These are phyloP conservation scores for Elanus axillaris DNA, from an alignment of 2,113 vertebrate species.

Conservation along the genomic window DNA sequence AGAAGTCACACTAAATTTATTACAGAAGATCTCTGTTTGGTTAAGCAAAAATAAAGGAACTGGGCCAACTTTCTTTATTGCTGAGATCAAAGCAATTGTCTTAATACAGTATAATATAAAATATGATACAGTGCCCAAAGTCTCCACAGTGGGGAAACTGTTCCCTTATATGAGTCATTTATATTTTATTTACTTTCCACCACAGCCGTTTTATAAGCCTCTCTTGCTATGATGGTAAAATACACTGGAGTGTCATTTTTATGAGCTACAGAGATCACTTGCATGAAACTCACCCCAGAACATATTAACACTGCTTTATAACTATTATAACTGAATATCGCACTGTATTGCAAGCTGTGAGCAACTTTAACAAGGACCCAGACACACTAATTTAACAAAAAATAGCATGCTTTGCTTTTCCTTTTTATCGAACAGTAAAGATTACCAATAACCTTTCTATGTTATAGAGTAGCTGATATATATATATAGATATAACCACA, in stretches of 20 bases:
- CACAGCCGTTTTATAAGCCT: neutral
- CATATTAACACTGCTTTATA: neutral
- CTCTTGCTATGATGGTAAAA: neutral
- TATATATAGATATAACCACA: neutral
- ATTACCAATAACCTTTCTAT: neutral
- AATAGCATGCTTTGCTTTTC: neutral
- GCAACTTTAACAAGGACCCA: neutral
- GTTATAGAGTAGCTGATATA: neutral
- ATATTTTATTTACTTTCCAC: neutral
- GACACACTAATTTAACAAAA: neutral
- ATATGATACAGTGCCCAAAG: neutral
- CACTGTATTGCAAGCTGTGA: neutral
- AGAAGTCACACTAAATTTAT: rapidly evolving
- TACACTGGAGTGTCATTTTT: neutral
- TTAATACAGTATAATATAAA: neutral
- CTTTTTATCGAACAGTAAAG: neutral
- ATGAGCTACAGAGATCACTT: neutral
- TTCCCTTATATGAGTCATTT: neutral
- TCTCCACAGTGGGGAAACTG: neutral
- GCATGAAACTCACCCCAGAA: neutral
- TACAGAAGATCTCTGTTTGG: neutral
- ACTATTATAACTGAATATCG: neutral
- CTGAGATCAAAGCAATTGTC: neutral
- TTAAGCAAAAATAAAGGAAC: neutral
- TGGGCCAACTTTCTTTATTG: neutral